Evolutionary conservation across 2,113 vertebrate species (phyloP).

Genomic region (Microtus ochrogaster): DNA sequence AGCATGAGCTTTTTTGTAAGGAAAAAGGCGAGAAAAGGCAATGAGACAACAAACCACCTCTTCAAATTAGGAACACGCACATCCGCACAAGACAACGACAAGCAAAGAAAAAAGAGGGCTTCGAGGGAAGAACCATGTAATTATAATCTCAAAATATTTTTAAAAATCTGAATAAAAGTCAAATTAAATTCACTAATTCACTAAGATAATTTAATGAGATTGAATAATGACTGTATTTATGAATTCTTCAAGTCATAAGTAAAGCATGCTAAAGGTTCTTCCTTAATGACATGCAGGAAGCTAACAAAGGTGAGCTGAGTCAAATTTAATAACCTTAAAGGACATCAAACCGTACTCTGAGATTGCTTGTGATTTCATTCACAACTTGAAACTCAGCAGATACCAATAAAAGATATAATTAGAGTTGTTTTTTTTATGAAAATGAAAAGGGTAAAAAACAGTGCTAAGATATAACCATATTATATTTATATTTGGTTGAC

Average conservation of each 20-base stretch:
- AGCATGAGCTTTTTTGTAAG: not conserved
- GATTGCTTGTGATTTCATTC: conserved; percentile 3
- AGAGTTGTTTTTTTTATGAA: conserved; percentile 16
- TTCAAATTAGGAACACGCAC: not conserved
- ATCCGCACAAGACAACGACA: not conserved
- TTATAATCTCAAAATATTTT: not conserved
- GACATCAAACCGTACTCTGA: conserved; percentile 1
- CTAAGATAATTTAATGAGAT: conserved; percentile 49
- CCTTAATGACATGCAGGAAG: not conserved
- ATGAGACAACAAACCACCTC: not conserved
- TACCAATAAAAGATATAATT: conserved; percentile 46
- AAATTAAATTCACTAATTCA: not conserved
- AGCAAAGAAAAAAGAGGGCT: not conserved
- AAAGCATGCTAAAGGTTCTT: conserved; percentile 11
- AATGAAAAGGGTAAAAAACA: not conserved
- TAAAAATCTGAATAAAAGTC: conserved; percentile 29
- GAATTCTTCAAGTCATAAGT: conserved; percentile 28
- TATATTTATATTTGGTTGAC: conserved; percentile 5
- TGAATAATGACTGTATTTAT: conserved; percentile 39
- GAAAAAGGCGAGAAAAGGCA: conserved; percentile 2
- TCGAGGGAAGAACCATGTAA: not conserved
- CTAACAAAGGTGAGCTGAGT: conserved; percentile 25
- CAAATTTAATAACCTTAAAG: conserved; percentile 50
- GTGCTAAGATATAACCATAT: not conserved
- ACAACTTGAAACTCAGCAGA: conserved; percentile 13